Evolutionary conservation across 2,113 vertebrate species (phyloP).

Genomic region (Ranitomeya imitator): DNA sequence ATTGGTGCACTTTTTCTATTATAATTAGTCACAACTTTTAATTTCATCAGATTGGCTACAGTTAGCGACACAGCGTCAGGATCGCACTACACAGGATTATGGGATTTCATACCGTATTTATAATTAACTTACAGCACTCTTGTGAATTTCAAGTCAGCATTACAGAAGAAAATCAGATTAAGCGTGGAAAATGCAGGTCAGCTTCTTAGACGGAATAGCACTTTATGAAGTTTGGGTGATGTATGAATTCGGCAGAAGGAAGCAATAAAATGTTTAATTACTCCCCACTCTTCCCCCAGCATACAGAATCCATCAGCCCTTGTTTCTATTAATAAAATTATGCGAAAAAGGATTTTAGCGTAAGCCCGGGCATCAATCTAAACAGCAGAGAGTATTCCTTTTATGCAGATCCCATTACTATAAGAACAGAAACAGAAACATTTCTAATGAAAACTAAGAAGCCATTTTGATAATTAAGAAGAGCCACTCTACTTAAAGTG

Average conservation of each 20-base stretch:
- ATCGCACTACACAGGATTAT: constrained; percentile 16
- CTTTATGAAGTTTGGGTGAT: constrained; percentile 51
- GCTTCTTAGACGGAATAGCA: constrained; percentile 38
- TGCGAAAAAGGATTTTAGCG: constrained; percentile 32
- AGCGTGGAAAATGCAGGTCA: constrained; percentile 54
- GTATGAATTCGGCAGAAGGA: constrained; percentile 54
- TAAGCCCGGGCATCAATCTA: constrained; percentile 16
- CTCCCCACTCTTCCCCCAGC: constrained; percentile 41
- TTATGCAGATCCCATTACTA: neutral
- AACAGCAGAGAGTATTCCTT: neutral
- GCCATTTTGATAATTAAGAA: neutral
- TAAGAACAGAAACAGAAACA: neutral
- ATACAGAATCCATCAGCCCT: constrained; percentile 47
- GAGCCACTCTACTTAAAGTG: neutral
- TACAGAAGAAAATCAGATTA: constrained; percentile 52
- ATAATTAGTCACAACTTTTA: constrained; percentile 44
- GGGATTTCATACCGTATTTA: constrained; percentile 46
- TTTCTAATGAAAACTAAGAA: neutral
- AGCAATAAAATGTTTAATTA: constrained; percentile 54
- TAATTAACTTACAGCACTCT: constrained; percentile 51
- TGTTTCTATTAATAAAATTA: constrained; percentile 50
- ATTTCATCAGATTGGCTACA: constrained; percentile 51
- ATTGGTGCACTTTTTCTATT: neutral
- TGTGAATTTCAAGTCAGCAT: constrained; percentile 41
- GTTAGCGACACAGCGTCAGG: constrained; percentile 25